Base-by-base conservation (phyloP, 2,888 invertebrate genomes). In the Marronus borbonicus region DNA sequence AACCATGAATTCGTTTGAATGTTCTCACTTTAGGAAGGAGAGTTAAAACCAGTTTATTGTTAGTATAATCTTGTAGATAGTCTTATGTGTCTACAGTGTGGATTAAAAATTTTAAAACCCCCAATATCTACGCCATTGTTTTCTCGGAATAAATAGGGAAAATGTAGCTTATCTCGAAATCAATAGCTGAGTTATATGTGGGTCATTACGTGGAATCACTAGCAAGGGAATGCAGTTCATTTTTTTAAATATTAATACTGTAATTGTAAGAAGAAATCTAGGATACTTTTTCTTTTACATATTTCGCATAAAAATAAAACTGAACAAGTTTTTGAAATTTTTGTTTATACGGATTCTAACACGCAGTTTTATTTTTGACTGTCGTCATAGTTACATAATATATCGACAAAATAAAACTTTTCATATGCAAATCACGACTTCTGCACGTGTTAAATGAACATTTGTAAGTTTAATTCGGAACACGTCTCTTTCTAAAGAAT, bases 341-440 rank as follows among this genome's bases (percentile, higher is more conserved):
- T 69, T 65, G 65, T 39, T 55, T 52, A 52, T 44, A 44, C 2
- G 5, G 31, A 31, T 31, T 5, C 31, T n/a, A 17, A 36, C 31
- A 52, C 52, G 70, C 14, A 70, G 55, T 55, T 70, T 70, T 70
- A 70, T 70, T 70, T 70, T 70, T 36, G 55, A n/a, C 2, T 55
- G 52, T 28, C 70, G 70, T 70, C 55, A 55, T 70, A 28, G 55
- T 70, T 70, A 55, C 70, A 55, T 55, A 70, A 70, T 70, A 65
- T 36, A 52, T 70, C 65, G 39, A 65, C 39, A 65, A 65, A 65
- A 39, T 65, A 65, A 36, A 44, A 44, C 44, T 65, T 62, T 62
- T 28, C 62, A 14, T 65, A 65, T 65, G 39, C 39, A 65, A 65
- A 65, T 39, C 65, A 65, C 65, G 65, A 17, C 14, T 39, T 44